Base-by-base conservation (phyloP, 1,140 invertebrate species). In the Cotesia typhae region DNA sequence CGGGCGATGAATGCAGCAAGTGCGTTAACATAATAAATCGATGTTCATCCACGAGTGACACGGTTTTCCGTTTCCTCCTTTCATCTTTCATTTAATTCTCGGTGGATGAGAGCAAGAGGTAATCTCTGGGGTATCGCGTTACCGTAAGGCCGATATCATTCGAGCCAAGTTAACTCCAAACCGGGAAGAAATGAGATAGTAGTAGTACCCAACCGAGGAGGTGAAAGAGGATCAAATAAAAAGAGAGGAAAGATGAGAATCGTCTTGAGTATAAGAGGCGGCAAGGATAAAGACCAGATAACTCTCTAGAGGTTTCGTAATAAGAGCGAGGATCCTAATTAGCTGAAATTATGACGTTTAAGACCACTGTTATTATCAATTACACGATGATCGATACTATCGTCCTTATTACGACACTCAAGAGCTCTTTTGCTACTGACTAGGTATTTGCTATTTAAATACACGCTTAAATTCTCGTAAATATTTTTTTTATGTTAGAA, bases 331-430 rank as follows among this genome's bases (percentile, higher is more conserved):
- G 74, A 78, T 82, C 73, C 77, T 82, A 81, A 82, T 82, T 81
- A 81, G 73, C 69, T 47, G 71, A 71, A 75, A 79, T 75, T 77
- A 78, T 78, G 76, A 80, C 76, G 76, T 78, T 82, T 81, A 82
- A 82, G 81, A 71, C 75, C 76, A 76, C 77, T 80, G 80, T 81
- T 82, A 81, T 82, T 82, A 81, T 82, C 81, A 81, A 81, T 81
- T 81, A 81, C 66, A 71, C 70, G 67, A 67, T 77, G 81, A 80
- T 80, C 80, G 80, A 82, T 82, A 82, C 79, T 73, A 73, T 72
- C 68, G 75, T 78, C 41, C 70, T 7, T 41, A 41, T 41, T 41
- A 41, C 38, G 28, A 28, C 28, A 28, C 28, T 28, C 28, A 28
- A 28, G 28, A 28, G 28, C 28, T 28, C 28, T 28, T 28, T 28